Conservation (phyloP, 2,888 invertebrate species). For the Calliopum simillimum region DNA sequence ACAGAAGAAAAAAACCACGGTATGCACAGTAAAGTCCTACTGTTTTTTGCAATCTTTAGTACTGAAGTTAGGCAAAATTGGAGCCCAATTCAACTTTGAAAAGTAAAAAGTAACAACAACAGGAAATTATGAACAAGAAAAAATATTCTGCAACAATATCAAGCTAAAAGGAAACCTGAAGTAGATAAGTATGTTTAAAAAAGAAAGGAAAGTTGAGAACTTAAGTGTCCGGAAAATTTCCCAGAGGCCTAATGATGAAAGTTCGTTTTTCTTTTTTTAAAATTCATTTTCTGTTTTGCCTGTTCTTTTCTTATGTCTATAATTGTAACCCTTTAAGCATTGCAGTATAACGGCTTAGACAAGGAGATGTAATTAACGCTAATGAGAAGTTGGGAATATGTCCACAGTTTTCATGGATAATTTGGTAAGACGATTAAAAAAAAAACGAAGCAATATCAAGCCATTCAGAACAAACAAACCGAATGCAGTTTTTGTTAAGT, state of each 20-base stretch:
- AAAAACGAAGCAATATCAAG: too few species aligned
- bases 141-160: not conserved
- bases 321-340: not conserved
- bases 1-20: too few species aligned
- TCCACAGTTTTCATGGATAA: too few species aligned
- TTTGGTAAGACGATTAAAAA: too few species aligned
- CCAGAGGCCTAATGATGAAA: slow-evolving; percentile 65
- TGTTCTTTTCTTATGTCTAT: not conserved
- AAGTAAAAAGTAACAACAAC: slow-evolving; percentile 32
- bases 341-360: too few species aligned
- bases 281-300: slow-evolving; percentile 4
- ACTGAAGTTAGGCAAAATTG: slow-evolving; percentile 22
- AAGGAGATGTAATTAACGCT: too few species aligned
- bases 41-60: not conserved
- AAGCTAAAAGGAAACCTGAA: not conserved
- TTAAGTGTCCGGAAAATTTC: slow-evolving; percentile 65
- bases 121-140: slow-evolving; percentile 27
- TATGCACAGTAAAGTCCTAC: too few species aligned
- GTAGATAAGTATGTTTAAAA: slow-evolving; percentile 28
- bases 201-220: slow-evolving; percentile 50
- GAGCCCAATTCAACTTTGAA: not conserved
- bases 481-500: too few species aligned
- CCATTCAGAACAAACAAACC: too few species aligned
- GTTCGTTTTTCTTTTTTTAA: slow-evolving; percentile 50
- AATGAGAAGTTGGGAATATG: too few species aligned